Evolutionary conservation across 2,113 vertebrate species (phyloP).

Genomic region (Sebastes schlegelii): DNA sequence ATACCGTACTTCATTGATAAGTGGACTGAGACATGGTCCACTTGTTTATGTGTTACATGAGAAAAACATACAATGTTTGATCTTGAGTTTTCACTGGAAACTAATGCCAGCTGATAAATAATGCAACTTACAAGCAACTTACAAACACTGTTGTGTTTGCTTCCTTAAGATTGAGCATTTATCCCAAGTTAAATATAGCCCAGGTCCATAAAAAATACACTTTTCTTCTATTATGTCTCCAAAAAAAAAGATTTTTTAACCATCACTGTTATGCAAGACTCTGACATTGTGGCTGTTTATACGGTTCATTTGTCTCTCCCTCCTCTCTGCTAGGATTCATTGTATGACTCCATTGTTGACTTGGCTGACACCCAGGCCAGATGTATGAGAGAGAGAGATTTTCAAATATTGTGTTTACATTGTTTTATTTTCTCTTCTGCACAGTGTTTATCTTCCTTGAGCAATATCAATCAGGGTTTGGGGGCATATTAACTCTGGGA

Average conservation of each 20-base stretch:
- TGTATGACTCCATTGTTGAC: slow-evolving; percentile 33
- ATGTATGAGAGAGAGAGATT: slow-evolving; percentile 27
- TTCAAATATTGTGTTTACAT: slow-evolving; percentile 20
- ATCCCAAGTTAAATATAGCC: not conserved
- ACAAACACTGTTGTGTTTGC: slow-evolving; percentile 1
- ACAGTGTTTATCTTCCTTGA: slow-evolving; percentile 43
- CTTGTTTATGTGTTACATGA: not conserved
- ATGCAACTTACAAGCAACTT: not conserved
- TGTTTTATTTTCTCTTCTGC: slow-evolving; percentile 35
- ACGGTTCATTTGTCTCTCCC: slow-evolving; percentile 32
- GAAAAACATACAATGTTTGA: not conserved
- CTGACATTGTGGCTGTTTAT: slow-evolving; percentile 22
- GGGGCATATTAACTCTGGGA: slow-evolving; percentile 31
- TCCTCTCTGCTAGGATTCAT: slow-evolving; percentile 35
- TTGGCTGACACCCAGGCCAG: slow-evolving; percentile 53
- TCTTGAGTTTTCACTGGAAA: not conserved
- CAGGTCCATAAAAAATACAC: not conserved
- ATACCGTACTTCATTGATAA: not conserved
- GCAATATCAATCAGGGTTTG: slow-evolving; percentile 14
- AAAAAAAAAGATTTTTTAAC: not conserved
- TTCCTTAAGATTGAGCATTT: slow-evolving; percentile 5
- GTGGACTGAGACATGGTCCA: not conserved
- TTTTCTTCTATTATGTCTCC: not conserved
- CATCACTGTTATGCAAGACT: slow-evolving; percentile 22
- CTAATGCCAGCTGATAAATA: not conserved